phyloP scores from a whole-genome alignment of 2,113 vertebrate genomes.

The Emydocephalus ijimae region DNA sequence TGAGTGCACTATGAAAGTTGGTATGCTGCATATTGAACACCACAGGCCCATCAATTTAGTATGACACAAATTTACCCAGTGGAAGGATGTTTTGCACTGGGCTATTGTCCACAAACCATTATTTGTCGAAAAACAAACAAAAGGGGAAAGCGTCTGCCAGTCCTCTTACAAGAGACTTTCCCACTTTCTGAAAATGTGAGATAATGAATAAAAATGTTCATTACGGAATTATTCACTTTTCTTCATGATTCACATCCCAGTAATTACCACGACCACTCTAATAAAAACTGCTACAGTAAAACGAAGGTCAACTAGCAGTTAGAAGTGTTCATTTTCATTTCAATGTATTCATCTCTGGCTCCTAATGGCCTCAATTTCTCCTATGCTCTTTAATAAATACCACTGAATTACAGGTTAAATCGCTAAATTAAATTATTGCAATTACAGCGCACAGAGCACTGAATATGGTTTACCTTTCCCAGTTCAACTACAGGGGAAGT shows the following conservation, averaged over 20 bases:
- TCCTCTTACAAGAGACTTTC: constrained; percentile 55
- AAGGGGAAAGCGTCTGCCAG: constrained; percentile 37
- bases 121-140: constrained; percentile 69
- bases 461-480: constrained; percentile 87
- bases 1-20: background rate
- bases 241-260: constrained; percentile 89
- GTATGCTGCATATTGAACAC: fast-evolving
- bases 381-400: constrained; percentile 99
- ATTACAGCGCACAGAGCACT: constrained; percentile 84
- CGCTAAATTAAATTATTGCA: constrained; percentile 99
- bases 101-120: constrained; percentile 68
- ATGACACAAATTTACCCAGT: constrained; percentile 13
- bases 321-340: constrained; percentile 98
- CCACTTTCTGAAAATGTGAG: constrained; percentile 76
- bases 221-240: constrained; percentile 93
- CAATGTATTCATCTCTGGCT: constrained; percentile 96
- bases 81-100: constrained; percentile 22
- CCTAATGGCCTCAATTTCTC: constrained; percentile 99
- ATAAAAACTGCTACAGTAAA: constrained; percentile 91
- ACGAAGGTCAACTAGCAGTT: constrained; percentile 99
- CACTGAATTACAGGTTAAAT: constrained; percentile 99
- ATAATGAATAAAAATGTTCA: constrained; percentile 95
- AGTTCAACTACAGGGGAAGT: constrained; percentile 88
- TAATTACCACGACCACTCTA: constrained; percentile 95
- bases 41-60: constrained; percentile 13